Percentiles rank a stretch among this genome's conserved stretches.
Conservation (phyloP, 2,113 vertebrate genomes). For the Gymnarchus niloticus region DNA sequence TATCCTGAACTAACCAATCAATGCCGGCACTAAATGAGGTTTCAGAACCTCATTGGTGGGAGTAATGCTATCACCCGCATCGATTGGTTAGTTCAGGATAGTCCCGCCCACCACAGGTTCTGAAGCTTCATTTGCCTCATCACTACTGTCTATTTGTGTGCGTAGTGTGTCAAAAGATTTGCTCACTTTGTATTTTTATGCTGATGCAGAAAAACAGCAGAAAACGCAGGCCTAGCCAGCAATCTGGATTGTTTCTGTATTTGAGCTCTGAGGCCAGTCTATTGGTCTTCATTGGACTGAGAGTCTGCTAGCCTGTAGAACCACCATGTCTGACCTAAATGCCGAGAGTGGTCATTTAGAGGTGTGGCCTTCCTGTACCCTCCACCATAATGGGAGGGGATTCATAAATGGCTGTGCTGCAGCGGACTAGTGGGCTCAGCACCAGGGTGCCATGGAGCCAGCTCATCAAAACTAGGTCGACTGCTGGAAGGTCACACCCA, state of each 20-base stretch:
- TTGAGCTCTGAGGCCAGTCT: background rate
- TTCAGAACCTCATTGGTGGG: too few species aligned
- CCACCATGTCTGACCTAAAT: background rate
- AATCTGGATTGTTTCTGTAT: too few species aligned
- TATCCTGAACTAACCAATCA: too few species aligned
- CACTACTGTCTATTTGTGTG: background rate
- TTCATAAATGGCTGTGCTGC: background rate
- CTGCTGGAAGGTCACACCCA: background rate
- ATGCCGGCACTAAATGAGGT: too few species aligned
- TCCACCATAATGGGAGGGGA: background rate
- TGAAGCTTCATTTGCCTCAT: too few species aligned
- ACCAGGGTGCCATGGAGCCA: background rate
- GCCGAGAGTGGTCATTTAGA: too few species aligned
- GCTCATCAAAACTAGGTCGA: background rate
- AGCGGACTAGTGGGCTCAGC: background rate
- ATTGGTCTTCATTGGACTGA: background rate
- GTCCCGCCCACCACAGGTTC: too few species aligned
- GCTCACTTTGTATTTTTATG: background rate
- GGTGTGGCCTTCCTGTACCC: background rate
- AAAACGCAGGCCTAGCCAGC: too few species aligned
- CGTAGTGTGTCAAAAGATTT: background rate
- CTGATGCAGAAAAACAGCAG: background rate
- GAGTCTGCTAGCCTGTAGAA: background rate
- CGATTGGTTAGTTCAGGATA: too few species aligned
- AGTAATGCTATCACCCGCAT: too few species aligned